Evolutionary conservation across 2,797 vertebrate species (phyloP).

Genomic region (Manis javanica): DNA sequence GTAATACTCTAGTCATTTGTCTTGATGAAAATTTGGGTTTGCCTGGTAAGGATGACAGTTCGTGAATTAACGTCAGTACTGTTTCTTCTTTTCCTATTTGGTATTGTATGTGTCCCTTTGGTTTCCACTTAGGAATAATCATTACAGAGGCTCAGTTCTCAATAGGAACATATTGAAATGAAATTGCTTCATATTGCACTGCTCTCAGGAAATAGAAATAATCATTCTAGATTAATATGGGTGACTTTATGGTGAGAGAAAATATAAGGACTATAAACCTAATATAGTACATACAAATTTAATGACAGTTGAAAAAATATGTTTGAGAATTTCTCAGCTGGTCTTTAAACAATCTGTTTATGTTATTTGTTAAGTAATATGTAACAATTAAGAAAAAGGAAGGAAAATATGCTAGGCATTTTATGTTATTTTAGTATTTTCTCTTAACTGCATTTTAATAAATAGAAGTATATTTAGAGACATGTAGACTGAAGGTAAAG

Average conservation of each 20-base stretch:
- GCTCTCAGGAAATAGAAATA: background rate
- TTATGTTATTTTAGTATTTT: background rate
- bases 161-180: constrained; percentile 29
- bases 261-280: constrained; percentile 4
- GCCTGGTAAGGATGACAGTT: background rate
- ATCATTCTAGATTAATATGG: constrained; percentile 42
- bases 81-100: background rate
- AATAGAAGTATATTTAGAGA: background rate
- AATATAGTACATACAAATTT: background rate
- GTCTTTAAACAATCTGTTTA: background rate
- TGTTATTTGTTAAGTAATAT: constrained; percentile 23
- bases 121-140: constrained; percentile 49
- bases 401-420: background rate
- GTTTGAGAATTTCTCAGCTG: background rate
- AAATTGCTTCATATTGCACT: constrained; percentile 53
- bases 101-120: background rate
- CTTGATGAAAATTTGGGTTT: background rate
- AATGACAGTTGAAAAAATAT: background rate
- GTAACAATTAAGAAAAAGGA: background rate
- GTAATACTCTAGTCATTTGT: background rate
- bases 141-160: background rate
- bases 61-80: background rate
- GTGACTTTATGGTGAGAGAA: constrained; percentile 58
- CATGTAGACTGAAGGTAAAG: background rate
- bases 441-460: background rate